Base-by-base conservation (phyloP, 2,113 vertebrate genomes). In the Gopherus flavomarginatus region DNA sequence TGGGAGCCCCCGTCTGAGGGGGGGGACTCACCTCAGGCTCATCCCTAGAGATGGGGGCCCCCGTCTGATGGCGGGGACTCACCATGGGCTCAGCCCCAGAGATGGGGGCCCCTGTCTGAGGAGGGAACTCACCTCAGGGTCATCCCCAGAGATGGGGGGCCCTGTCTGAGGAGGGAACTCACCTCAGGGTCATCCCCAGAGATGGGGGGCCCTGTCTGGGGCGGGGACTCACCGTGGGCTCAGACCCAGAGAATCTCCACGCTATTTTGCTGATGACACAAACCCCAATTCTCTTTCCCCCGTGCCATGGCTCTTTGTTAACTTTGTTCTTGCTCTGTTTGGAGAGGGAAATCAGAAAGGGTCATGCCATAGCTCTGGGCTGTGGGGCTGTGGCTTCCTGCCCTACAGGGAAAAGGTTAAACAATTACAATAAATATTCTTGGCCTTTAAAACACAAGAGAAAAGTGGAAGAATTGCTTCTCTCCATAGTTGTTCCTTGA, bases 21-120 rank as follows among this genome's bases (percentile, higher is more conserved):
- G 21, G 44, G 44, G 44, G 7, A 5, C 8, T 38, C 21, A 11
- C n/a, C 2, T 1, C 2, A 3, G 35, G 69, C 2, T 72, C 19
- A 72, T 9, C 14, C 69, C 69, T 31, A 31, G 62, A 35, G 31
- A 65, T 27, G 19, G 53, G 21, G 53, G 53, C 53, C 53, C 53
- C 53, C 21, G 19, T 54, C 53, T 54, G 53, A 6, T 8, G 22
- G 8, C 6, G 44, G 44, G 44, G 7, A 5, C 8, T 38, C 21
- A 11, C n/a, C 2, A 1, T 2, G 3, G 35, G 69, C 2, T 72
- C 19, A 72, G 19, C 14, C 69, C 69, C 62, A 31, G 62, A 35
- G 31, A 65, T 27, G 19, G 53, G 21, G 53, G 53, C 53, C 42
- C 42, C 42, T 42, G 42, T 42, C 42, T 42, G 42, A 42, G 42